A percentile compares a stretch with the other conserved stretches of the same genome.
Conservation (phyloP, 2,888 invertebrate genomes). For the Incurvaria masculella region DNA sequence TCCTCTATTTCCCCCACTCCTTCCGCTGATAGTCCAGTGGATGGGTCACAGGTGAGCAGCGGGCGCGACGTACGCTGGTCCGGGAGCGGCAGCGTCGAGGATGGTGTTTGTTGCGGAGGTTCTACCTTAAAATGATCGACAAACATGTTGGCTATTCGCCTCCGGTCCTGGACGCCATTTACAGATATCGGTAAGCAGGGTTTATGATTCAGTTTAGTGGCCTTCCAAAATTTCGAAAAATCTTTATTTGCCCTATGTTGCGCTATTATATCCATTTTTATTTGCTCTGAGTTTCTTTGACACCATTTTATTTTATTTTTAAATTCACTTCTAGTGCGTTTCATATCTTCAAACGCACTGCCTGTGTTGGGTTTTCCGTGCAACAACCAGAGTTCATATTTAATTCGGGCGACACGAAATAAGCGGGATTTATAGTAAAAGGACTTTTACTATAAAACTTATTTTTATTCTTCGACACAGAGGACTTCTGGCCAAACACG, state of each 20-base stretch:
- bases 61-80: no score
- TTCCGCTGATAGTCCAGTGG: no score
- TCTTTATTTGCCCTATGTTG: neutral
- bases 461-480: no score
- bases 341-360: neutral
- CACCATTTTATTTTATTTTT: neutral
- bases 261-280: neutral
- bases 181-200: neutral
- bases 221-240: neutral
- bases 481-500: neutral
- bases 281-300: neutral
- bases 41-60: no score
- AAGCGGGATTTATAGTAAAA: no score
- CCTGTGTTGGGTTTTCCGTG: neutral
- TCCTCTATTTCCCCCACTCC: no score
- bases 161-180: neutral
- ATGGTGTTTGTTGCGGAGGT: neutral
- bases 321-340: neutral
- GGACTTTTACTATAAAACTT: no score
- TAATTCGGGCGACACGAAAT: neutral
- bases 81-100: neutral
- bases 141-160: neutral
- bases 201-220: neutral
- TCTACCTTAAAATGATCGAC: neutral
- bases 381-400: neutral